These are phyloP conservation scores for Thera obeliscata DNA, from an alignment of 2,888 invertebrate genomes.

Conservation along the genomic window DNA sequence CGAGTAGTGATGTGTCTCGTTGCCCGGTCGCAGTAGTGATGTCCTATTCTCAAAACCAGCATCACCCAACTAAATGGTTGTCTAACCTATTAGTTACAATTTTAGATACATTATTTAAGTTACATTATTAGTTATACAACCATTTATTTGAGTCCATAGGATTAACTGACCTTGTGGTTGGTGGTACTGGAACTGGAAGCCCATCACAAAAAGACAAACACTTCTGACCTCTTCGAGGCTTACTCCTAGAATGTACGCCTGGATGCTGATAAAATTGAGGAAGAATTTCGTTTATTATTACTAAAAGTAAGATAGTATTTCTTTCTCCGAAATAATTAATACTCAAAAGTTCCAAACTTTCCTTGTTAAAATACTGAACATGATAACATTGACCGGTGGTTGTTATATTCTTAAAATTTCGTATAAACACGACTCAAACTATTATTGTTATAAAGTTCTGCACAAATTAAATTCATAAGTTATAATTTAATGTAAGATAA, in stretches of 20 bases:
- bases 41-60: too few relatives aligned
- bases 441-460: not conserved
- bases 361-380: conserved; percentile 40
- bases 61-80: too few relatives aligned
- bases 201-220: conserved; percentile 17
- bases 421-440: not conserved
- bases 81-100: too few relatives aligned
- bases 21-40: too few relatives aligned
- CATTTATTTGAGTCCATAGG: not conserved
- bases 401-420: conserved; percentile 11
- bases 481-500: too few relatives aligned
- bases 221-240: not conserved
- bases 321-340: conserved; percentile 15
- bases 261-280: not conserved
- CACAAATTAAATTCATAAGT: too few relatives aligned
- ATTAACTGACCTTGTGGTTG: conserved; percentile 15
- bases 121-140: too few relatives aligned
- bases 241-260: conserved; percentile 4
- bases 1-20: too few relatives aligned
- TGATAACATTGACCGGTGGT: conserved; percentile 21
- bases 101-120: too few relatives aligned
- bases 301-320: conserved; percentile 23
- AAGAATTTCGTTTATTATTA: not conserved
- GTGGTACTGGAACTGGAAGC: conserved; percentile 6
- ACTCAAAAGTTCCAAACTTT: conserved; percentile 30